Percentiles rank a stretch among this genome's conserved stretches.
phyloP scores from a whole-genome alignment of 2,797 vertebrate genomes.

The Gorsachius magnificus region DNA sequence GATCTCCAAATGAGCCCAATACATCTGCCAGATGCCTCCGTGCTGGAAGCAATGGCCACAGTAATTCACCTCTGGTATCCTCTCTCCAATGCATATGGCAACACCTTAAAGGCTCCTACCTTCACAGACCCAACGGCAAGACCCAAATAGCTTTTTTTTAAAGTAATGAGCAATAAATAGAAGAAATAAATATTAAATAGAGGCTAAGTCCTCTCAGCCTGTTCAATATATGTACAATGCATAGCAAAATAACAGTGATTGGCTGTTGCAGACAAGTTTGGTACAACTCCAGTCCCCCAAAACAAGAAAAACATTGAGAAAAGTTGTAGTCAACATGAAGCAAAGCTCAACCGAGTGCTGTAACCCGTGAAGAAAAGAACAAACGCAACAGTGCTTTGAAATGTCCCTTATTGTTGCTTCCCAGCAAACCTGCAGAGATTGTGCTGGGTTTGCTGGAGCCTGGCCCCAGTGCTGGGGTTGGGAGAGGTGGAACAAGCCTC shows the following conservation, averaged over 20 bases:
- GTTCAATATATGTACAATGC: conserved; percentile 78
- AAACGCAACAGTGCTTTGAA: neutral
- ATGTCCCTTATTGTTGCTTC: neutral
- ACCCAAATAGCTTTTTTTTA: neutral
- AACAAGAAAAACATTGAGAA: neutral
- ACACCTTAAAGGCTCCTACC: neutral
- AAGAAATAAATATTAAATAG: conserved; percentile 84
- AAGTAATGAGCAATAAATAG: conserved; percentile 79
- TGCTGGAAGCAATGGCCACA: neutral
- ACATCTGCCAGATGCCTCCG: conserved; percentile 24
- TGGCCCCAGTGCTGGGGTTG: neutral
- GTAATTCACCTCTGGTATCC: neutral
- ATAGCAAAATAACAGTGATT: conserved; percentile 76
- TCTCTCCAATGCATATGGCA: neutral
- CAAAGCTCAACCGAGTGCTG: neutral
- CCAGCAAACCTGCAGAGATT: neutral
- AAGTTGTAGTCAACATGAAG: neutral
- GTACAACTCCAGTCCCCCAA: neutral
- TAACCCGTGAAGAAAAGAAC: neutral
- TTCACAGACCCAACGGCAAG: neutral
- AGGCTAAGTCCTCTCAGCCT: conserved; percentile 48
- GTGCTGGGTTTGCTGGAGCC: neutral
- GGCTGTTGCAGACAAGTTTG: conserved; percentile 34
- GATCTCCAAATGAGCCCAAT: conserved; percentile 31
- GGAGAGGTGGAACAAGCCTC: neutral